Conservation (phyloP, 2,888 invertebrate species). For the Epirrita christyi region DNA sequence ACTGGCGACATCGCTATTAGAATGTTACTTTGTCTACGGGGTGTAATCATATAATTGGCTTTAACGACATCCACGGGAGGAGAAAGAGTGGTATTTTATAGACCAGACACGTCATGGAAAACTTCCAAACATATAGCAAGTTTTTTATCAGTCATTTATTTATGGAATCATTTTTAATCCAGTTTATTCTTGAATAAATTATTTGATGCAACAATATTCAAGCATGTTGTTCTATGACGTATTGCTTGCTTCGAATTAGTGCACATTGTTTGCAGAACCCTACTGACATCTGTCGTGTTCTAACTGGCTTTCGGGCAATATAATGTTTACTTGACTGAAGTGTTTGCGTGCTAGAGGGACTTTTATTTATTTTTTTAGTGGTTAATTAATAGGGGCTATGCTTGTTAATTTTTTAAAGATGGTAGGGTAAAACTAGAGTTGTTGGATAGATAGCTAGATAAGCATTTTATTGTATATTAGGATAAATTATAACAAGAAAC, state of each 20-base stretch:
- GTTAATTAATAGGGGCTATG: conserved; percentile 30
- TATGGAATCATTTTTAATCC: background rate
- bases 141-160: too few species aligned
- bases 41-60: too few species aligned
- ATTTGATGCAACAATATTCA: conserved; percentile 55
- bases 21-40: too few species aligned
- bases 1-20: too few species aligned
- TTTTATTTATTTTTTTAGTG: conserved; percentile 46
- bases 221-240: conserved; percentile 65
- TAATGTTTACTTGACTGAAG: conserved; percentile 53
- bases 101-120: too few species aligned
- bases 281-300: conserved; percentile 69
- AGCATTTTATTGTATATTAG: too few species aligned
- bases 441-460: background rate
- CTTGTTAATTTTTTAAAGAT: conserved; percentile 13
- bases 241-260: conserved; percentile 72
- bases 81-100: too few species aligned
- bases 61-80: too few species aligned
- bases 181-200: conserved; percentile 32
- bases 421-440: background rate
- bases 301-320: conserved; percentile 42
- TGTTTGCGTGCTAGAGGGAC: conserved; percentile 43
- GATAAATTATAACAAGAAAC: too few species aligned
- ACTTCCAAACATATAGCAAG: too few species aligned
- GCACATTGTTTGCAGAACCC: conserved; percentile 68